Evolutionary conservation across 2,888 invertebrate genomes (phyloP), one percentile per base, ranked within the genome.

Genomic region (Sesamia inferens): DNA sequence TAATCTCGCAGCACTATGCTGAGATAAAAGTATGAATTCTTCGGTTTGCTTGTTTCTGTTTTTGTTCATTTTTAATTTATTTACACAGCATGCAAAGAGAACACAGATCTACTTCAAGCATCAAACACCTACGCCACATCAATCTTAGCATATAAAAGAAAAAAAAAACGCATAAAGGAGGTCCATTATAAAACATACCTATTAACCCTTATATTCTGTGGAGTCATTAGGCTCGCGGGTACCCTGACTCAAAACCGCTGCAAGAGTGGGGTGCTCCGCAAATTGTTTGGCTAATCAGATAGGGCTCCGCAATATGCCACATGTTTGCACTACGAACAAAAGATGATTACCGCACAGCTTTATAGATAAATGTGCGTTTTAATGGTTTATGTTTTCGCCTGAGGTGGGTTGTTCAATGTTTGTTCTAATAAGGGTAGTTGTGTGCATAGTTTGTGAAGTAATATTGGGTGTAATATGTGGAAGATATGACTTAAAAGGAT

Each of bases 251-350:
- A 87, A 85, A 74, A 74, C 74, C 70, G 54, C 55, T 10, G 64
- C 61, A 54, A 16, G 54, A 44, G 58, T 39, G 68, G 75, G 82
- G 78, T 85, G 87, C 86, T 88, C 89, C 90, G 89, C 90, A 88
- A 88, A 88, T 88, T 94, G 94, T 94, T 94, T 93, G 94, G 89
- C 88, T 95, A 95, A 94, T 94, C 94, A 93, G 94, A 94, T 94
- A 94, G 90, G 91, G 89, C 88, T 77, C 79, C 72, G 88, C 95
- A 95, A 94, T 94, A 94, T 94, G 94, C 89, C 92, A 87, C 92
- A 89, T 94, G 94, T 94, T 94, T 93, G 91, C 81, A 83, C 79
- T 79, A 73, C 71, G 78, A 83, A 87, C 89, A 88, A 88, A 87
- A 90, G 88, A 87, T 90, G 88, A 91, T 90, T 90, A 89, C 88